Evolutionary conservation across 2,888 invertebrate genomes (phyloP).

Genomic region (Entomobrya multifasciata): DNA sequence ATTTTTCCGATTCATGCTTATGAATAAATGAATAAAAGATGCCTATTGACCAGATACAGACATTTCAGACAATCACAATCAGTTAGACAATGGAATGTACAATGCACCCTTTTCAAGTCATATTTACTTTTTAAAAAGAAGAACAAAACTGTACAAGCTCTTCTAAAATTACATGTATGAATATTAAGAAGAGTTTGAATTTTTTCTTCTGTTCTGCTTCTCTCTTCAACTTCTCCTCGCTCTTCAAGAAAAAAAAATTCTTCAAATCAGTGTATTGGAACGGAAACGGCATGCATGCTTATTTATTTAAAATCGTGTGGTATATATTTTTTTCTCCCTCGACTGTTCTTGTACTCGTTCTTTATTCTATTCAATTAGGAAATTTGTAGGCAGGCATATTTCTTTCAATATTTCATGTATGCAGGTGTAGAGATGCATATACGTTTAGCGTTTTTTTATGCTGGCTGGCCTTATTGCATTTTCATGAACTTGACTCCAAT

Average conservation of each 20-base stretch:
- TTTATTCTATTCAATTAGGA: constrained; percentile 39
- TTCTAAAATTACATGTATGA: not conserved
- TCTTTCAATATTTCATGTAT: not conserved
- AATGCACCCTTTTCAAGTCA: constrained; percentile 5
- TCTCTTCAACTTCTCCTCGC: not conserved
- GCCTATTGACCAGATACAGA: constrained; percentile 13
- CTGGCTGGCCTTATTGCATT: no score
- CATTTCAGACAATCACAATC: not conserved
- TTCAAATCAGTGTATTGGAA: constrained; percentile 73
- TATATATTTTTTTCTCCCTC: constrained; percentile 6
- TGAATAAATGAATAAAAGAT: constrained; percentile 54
- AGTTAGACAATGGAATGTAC: constrained; percentile 6
- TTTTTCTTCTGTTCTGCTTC: not conserved
- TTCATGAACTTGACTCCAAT: constrained; percentile 72
- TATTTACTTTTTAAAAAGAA: not conserved
- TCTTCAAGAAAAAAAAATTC: not conserved
- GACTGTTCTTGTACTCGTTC: constrained; percentile 32
- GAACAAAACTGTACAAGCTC: constrained; percentile 24
- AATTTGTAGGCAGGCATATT: not conserved
- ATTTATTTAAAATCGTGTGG: constrained; percentile 46
- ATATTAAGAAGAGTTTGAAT: not conserved
- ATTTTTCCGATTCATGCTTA: not conserved
- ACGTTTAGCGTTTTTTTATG: not conserved
- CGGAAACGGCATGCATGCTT: constrained; percentile 62
- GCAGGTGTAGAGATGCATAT: not conserved